Percentiles rank a stretch among this genome's conserved stretches.
These are phyloP conservation scores for Drosophila mayri DNA, from an alignment of 1,140 invertebrate species.

Conservation along the genomic window DNA sequence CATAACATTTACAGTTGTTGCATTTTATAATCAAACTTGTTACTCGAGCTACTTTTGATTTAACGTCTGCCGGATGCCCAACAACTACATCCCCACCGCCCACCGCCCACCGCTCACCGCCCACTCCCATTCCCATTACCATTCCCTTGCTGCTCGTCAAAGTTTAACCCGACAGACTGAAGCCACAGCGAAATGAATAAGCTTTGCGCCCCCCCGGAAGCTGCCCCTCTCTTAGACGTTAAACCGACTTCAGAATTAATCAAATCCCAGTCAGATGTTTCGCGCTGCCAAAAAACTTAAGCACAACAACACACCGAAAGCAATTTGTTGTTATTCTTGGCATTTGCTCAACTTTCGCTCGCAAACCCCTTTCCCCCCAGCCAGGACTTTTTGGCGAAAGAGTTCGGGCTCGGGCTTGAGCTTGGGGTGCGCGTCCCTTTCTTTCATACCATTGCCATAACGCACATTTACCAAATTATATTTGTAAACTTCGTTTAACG, in stretches of 20 bases:
- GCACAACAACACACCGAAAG: slow-evolving; percentile 65
- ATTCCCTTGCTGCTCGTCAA: slow-evolving; percentile 62
- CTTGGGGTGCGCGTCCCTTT: slow-evolving; percentile 30
- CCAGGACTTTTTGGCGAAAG: slow-evolving; percentile 55
- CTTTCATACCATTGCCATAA: slow-evolving; percentile 71
- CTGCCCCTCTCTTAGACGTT: slow-evolving; percentile 54
- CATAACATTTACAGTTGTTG: slow-evolving; percentile 81
- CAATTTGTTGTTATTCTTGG: slow-evolving; percentile 71
- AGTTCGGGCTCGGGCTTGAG: slow-evolving; percentile 37
- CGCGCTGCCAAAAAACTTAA: slow-evolving; percentile 81
- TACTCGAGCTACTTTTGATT: slow-evolving; percentile 71
- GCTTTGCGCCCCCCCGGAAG: slow-evolving; percentile 15
- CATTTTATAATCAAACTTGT: slow-evolving; percentile 81
- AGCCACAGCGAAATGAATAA: slow-evolving; percentile 78
- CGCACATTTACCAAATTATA: slow-evolving; percentile 81
- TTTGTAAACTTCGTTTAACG: slow-evolving; percentile 74
- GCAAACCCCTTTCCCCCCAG: background rate
- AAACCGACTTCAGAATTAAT: slow-evolving; percentile 82
- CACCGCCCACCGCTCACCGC: too few relatives aligned
- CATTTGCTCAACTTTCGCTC: slow-evolving; percentile 44
- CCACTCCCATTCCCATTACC: slow-evolving; percentile 1
- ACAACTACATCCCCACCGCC: slow-evolving; percentile 2
- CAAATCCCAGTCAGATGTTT: slow-evolving; percentile 81
- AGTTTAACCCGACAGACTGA: slow-evolving; percentile 75
- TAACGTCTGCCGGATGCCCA: slow-evolving; percentile 56